Evolutionary conservation across 2,888 invertebrate genomes (phyloP).

Genomic region (Pegoplata infirma): DNA sequence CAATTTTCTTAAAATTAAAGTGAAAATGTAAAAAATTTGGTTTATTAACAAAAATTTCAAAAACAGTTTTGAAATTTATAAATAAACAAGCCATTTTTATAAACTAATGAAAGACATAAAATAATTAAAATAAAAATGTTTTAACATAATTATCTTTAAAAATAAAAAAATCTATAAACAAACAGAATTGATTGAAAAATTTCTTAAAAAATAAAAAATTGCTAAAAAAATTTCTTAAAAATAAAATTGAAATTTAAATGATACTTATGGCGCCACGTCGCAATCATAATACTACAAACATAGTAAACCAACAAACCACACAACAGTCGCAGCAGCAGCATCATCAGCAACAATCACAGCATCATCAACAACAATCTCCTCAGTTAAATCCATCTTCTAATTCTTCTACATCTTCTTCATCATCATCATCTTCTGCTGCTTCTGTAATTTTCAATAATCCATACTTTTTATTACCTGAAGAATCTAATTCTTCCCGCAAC

Average conservation of each 20-base stretch:
- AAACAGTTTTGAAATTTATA: neutral
- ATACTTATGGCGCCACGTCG: conserved; percentile 80
- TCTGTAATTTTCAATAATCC: conserved; percentile 28
- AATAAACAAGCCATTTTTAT: neutral
- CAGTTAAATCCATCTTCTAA: conserved; percentile 58
- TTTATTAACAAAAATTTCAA: neutral
- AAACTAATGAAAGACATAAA: neutral
- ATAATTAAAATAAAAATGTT: neutral
- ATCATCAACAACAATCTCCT: conserved; percentile 55
- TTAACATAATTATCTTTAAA: neutral
- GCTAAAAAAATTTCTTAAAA: conserved; percentile 15
- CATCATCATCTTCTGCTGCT: neutral
- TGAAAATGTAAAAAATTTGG: conserved; percentile 42
- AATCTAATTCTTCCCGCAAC: conserved; percentile 50
- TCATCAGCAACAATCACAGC: conserved; percentile 46
- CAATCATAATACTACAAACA: conserved; percentile 70
- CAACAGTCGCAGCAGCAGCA: conserved; percentile 65
- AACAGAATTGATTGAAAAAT: neutral
- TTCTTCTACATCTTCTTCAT: conserved; percentile 46
- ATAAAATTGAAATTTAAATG: conserved; percentile 62
- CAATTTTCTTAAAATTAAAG: neutral
- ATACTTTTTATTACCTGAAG: conserved; percentile 38
- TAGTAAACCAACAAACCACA: conserved; percentile 64
- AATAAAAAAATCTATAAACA: conserved; percentile 5
- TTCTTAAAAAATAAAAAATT: neutral